Base-by-base conservation (phyloP, 2,888 invertebrate genomes). In the Papilio gigon region DNA sequence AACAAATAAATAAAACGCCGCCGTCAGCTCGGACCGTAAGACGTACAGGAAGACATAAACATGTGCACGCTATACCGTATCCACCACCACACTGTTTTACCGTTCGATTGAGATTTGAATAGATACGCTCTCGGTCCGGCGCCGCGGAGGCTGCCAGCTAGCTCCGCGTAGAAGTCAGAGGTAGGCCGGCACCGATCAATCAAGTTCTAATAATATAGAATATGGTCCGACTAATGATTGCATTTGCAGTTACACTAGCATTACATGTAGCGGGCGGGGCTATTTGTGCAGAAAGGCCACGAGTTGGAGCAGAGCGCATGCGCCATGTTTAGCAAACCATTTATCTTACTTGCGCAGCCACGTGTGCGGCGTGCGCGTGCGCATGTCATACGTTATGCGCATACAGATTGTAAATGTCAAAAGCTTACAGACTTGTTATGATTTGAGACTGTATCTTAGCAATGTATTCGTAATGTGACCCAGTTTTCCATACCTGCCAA, bases 261-360 rank as follows among this genome's bases (percentile, higher is more conserved):
- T 56, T 56, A 56, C 9, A 27, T 56, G 53, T 2, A 30, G 27
- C 8, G 27, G 27, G n/a, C 42, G 42, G n/a, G 42, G 14, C 14
- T 25, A 56, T 56, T 30, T 56, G 53, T 17, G 30, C 30, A 53
- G n/a, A n/a, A 42, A 8, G n/a, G n/a, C 53, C 53, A 27, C 30
- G 30, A 30, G 53, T n/a, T 30, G 53, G 53, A n/a, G 47, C 53
- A 30, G n/a, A 2, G 11, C 17, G 30, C 30, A 25, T 42, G 27
- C 53, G 53, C 53, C 53, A 27, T n/a, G 27, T 56, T 56, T 56
- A 30, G 30, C n/a, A 30, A 17, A 8, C 53, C 53, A 56, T 56
- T 56, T 17, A 56, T 56, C 30, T 17, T 56, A 14, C 11, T 12
- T 44, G 12, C 6, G 27, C 50, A 6, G 1, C 25, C 25, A 27